Percentiles rank a stretch among this genome's conserved stretches.
phyloP scores from a whole-genome alignment of 2,888 invertebrate genomes.

The Penaeus monodon region DNA sequence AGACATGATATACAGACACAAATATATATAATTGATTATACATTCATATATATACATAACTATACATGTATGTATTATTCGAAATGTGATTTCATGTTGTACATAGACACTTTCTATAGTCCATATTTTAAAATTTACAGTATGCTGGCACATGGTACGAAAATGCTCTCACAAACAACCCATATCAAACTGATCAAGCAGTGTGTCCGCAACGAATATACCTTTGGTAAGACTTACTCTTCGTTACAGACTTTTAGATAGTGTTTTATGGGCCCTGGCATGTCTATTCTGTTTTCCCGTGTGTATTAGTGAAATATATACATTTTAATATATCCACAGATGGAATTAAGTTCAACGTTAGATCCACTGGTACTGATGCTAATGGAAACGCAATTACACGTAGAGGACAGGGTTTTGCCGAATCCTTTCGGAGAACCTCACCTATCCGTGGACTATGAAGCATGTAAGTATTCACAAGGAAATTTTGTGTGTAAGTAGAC shows the following conservation, averaged over 20 bases:
- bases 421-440: conserved; percentile 41
- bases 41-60: no score
- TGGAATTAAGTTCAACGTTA: not conserved
- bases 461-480: not conserved
- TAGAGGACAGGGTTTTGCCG: conserved; percentile 8
- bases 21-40: no score
- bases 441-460: conserved; percentile 22
- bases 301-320: no score
- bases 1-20: not conserved
- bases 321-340: not conserved
- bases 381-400: not conserved
- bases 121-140: not conserved
- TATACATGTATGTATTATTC: no score
- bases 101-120: not conserved
- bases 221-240: not conserved
- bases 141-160: not conserved
- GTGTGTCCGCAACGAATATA: not conserved
- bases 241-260: no score
- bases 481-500: no score
- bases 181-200: not conserved
- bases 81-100: not conserved
- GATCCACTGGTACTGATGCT: not conserved
- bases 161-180: not conserved
- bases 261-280: no score
- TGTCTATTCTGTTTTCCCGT: no score